Conservation (phyloP, 2,888 invertebrate species). For the Hanleya hanleyi region DNA sequence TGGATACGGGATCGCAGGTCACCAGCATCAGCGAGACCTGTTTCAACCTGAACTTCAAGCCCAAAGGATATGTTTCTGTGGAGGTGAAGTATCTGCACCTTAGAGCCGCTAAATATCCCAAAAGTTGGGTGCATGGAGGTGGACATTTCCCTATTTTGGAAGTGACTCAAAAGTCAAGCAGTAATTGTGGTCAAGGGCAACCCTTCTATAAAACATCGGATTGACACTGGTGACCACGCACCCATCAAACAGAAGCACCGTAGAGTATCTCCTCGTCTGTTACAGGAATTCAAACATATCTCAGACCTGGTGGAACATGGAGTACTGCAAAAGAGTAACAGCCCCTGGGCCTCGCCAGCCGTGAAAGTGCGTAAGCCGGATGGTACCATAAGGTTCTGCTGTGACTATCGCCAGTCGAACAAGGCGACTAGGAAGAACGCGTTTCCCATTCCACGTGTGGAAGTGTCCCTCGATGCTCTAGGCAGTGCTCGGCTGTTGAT, state of each 20-base stretch:
- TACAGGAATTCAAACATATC: neutral
- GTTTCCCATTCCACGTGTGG: slow-evolving; percentile 28
- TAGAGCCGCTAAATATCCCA: too few relatives aligned
- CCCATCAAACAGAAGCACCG: neutral
- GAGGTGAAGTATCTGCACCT: too few relatives aligned
- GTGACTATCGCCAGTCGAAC: slow-evolving; percentile 29
- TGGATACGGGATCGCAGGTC: too few relatives aligned
- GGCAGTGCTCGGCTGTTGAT: slow-evolving; percentile 44
- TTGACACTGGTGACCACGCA: neutral
- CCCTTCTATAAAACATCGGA: neutral
- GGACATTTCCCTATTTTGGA: too few relatives aligned
- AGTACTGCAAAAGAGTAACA: slow-evolving; percentile 16
- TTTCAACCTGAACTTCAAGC: too few relatives aligned
- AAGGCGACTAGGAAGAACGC: slow-evolving; percentile 19
- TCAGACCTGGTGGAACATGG: slow-evolving; percentile 17
- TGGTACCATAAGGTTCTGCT: slow-evolving; percentile 22
- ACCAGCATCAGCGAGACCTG: too few relatives aligned
- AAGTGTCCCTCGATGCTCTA: slow-evolving; percentile 35
- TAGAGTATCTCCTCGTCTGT: neutral
- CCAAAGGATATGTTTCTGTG: too few relatives aligned
- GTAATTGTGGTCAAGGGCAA: too few relatives aligned
- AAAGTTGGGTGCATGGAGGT: too few relatives aligned
- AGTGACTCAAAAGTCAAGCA: too few relatives aligned
- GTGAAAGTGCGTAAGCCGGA: slow-evolving; percentile 29
- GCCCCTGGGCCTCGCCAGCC: slow-evolving; percentile 20